Conservation (phyloP, 1,140 invertebrate genomes). For the Drosophila trapezifrons region DNA sequence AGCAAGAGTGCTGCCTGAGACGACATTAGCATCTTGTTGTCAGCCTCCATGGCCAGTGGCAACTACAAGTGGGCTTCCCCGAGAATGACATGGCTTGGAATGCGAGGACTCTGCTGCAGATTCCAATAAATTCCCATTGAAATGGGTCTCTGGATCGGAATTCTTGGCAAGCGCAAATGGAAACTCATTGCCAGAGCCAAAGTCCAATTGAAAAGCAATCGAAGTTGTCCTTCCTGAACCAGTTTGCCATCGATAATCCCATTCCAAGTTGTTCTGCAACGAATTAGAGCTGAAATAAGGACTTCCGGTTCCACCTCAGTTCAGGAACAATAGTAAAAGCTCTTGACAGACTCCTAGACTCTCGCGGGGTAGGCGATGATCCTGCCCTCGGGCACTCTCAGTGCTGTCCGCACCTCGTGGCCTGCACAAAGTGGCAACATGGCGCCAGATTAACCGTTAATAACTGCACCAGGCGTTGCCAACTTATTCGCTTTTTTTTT, state of each 20-base stretch:
- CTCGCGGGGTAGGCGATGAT: background rate
- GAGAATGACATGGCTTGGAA: background rate
- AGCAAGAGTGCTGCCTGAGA: background rate
- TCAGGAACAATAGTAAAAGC: conserved; percentile 8
- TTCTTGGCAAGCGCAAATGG: conserved; percentile 1
- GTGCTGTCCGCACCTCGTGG: conserved; percentile 15
- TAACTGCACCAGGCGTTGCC: conserved; percentile 44
- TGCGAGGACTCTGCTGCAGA: conserved; percentile 13
- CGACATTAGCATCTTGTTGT: conserved; percentile 15
- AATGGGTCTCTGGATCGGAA: background rate
- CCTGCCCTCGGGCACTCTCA: background rate
- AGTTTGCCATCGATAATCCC: too few species aligned
- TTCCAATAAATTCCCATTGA: conserved; percentile 8
- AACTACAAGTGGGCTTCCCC: conserved; percentile 1
- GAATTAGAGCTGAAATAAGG: background rate
- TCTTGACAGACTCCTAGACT: conserved; percentile 15
- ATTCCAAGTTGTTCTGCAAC: background rate
- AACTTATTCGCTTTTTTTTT: conserved; percentile 27
- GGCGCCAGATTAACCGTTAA: conserved; percentile 72
- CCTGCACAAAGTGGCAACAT: conserved; percentile 36
- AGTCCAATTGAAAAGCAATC: too few species aligned
- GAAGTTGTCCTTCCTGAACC: background rate
- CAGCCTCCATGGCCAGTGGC: background rate
- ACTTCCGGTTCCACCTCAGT: background rate
- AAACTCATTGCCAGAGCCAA: too few species aligned